A percentile compares a stretch with the other conserved stretches of the same genome.
These are phyloP conservation scores for Echinarachnius parma DNA, from an alignment of 53 echinoderm and acorn worm genomes.

Conservation along the genomic window DNA sequence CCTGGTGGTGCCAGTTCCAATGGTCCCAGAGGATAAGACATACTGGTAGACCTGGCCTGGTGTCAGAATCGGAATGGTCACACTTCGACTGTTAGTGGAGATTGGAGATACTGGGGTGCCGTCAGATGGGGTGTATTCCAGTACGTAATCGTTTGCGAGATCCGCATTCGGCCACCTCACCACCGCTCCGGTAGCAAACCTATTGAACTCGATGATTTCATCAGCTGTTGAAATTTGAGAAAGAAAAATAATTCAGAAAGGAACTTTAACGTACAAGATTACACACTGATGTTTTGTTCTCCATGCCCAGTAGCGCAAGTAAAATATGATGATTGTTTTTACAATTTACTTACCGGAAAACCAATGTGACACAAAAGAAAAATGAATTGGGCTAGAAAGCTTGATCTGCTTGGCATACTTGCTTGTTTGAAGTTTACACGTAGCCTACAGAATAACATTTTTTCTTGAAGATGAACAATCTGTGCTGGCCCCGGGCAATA, in stretches of 20 bases:
- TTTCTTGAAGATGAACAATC: too few relatives aligned
- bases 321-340: too few relatives aligned
- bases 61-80: conserved; percentile 8
- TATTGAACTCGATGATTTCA: conserved; percentile 26
- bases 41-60: conserved; percentile 50
- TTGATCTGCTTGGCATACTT: too few relatives aligned
- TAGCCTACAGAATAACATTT: too few relatives aligned
- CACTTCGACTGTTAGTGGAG: not conserved
- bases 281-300: too few relatives aligned
- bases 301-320: too few relatives aligned
- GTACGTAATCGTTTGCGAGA: conserved; percentile 16
- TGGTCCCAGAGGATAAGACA: conserved; percentile 23
- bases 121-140: conserved; percentile 42
- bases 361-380: too few relatives aligned
- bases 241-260: not conserved
- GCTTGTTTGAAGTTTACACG: too few relatives aligned
- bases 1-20: not conserved
- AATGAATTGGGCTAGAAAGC: too few relatives aligned
- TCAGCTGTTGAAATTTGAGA: too few relatives aligned
- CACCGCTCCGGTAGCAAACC: conserved; percentile 6
- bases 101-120: conserved; percentile 5
- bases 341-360: too few relatives aligned
- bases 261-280: not conserved
- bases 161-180: not conserved
- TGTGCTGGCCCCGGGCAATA: too few relatives aligned